Base-by-base conservation (phyloP, 2,113 vertebrate species). In the Piprites chloris region DNA sequence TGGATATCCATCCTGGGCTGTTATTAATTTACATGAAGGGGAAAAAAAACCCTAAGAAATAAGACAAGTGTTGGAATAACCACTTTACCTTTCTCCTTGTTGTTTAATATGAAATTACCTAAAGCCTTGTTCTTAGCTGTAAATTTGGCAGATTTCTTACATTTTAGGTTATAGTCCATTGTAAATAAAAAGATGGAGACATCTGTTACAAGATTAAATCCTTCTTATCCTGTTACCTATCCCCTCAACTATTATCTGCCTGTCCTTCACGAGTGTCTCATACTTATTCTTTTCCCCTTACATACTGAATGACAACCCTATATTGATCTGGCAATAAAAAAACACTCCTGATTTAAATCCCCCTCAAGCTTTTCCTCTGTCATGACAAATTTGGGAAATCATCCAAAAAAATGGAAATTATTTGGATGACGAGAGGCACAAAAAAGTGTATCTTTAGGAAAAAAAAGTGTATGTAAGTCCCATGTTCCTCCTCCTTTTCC, bases 341-440 rank as follows among this genome's bases (percentile, higher is more conserved):
- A 71, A 33, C 42, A 56, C 41, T 90, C 50, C 59, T 59, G 39
- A 67, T 86, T 95, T 80, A 94, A 93, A 90, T 47, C 78, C 72
- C 68, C 65, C 83, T 84, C 67, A 91, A 84, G 53, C 59, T 63
- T 91, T 87, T 89, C 68, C 82, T 90, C 68, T 75, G 39, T 80
- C 1, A 1, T 93, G 87, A 93, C 56, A 63, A 77, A 82, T 83
- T 96, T 52, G 86, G 85, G 93, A 97, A 96, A 80, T 55, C 52
- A 84, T 90, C 92, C 85, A 96, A 90, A 82, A 82, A 69, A 30
- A n/a, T 0, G 5, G 65, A 90, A 61, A 88, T 49, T 5, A 74
- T 80, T 88, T 93, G 68, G 87, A 83, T 56, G 65, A 95, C 19
- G 21, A 89, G 21, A 96, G 5, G 41, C 79, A 93, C 27, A 30